Percentiles rank a stretch among this genome's conserved stretches.
Conservation (phyloP, 2,113 vertebrate species). For the Alethe diademata region DNA sequence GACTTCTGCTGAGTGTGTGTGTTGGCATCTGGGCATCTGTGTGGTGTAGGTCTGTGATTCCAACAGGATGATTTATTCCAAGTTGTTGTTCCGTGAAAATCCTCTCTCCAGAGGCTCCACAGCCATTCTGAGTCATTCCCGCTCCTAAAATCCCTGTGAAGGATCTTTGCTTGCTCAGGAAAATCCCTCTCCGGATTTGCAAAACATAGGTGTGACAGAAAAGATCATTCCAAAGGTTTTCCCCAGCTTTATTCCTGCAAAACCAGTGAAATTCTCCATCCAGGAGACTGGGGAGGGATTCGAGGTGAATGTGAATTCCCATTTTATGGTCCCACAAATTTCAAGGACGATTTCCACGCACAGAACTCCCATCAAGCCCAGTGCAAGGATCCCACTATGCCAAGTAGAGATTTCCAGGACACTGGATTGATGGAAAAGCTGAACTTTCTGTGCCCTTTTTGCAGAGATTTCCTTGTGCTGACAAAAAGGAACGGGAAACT, state of each 20-base stretch:
- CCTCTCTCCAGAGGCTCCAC: background rate
- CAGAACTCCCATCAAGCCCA: background rate
- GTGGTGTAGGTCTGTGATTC: background rate
- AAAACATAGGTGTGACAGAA: background rate
- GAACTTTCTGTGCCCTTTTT: fast-evolving
- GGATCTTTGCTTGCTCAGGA: background rate
- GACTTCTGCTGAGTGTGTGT: background rate
- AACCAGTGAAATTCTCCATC: background rate
- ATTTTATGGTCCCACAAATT: background rate
- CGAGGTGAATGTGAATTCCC: background rate
- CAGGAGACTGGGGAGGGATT: background rate
- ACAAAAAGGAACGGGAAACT: background rate
- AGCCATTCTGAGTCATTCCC: fast-evolving
- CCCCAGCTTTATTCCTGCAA: background rate
- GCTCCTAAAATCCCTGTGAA: fast-evolving
- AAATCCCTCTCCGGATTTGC: background rate
- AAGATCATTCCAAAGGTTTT: background rate
- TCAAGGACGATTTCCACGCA: fast-evolving
- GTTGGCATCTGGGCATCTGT: background rate
- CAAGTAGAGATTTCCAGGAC: background rate
- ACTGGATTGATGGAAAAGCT: fast-evolving
- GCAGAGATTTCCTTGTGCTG: fast-evolving
- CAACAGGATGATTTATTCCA: background rate
- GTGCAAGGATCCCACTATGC: fast-evolving
- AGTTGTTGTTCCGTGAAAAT: fast-evolving